These are phyloP conservation scores for Nettapus auritus DNA, from an alignment of 2,113 vertebrate genomes.

Conservation along the genomic window DNA sequence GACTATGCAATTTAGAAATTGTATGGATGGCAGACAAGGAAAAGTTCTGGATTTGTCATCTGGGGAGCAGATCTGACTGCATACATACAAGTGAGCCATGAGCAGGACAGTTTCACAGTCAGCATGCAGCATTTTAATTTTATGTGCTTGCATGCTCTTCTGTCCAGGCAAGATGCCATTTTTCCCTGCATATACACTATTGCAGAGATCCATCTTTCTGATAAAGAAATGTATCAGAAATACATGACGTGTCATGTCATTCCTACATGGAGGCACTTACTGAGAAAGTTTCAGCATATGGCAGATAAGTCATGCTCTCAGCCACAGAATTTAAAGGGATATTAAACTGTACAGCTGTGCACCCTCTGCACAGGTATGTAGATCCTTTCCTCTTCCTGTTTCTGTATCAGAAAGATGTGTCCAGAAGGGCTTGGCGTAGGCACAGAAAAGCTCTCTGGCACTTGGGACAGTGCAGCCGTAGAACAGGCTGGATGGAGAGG, in stretches of 20 bases:
- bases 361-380: neutral
- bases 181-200: neutral
- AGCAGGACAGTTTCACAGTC: neutral
- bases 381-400: neutral
- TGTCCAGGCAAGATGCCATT: neutral
- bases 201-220: neutral
- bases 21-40: neutral
- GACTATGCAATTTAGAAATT: neutral
- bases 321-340: neutral
- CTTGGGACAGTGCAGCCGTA: neutral
- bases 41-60: neutral
- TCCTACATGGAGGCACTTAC: neutral
- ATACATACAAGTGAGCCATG: fast-evolving
- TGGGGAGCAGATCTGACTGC: neutral
- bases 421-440: neutral
- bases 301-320: neutral
- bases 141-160: neutral
- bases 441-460: neutral
- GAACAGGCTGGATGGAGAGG: neutral
- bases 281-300: neutral
- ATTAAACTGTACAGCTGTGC: neutral
- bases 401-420: neutral
- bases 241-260: no score
- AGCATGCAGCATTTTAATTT: neutral
- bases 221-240: no score